These are phyloP conservation scores for Corythornis cristatus DNA, from an alignment of 2,113 vertebrate species.

Conservation along the genomic window DNA sequence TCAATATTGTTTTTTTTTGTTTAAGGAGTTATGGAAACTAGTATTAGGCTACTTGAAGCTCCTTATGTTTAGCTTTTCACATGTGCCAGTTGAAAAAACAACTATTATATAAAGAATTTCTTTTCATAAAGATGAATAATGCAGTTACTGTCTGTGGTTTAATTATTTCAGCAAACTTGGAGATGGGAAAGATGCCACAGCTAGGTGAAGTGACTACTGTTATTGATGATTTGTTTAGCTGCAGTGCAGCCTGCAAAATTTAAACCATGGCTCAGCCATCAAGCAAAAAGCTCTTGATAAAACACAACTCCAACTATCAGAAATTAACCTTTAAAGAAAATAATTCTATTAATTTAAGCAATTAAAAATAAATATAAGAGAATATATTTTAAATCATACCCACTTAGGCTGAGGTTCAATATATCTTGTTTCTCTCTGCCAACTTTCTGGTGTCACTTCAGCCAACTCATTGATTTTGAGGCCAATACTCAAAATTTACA, in stretches of 20 bases:
- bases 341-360: background rate
- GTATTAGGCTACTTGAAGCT: background rate
- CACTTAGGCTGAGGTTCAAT: background rate
- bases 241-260: background rate
- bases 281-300: background rate
- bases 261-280: background rate
- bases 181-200: background rate
- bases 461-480: background rate
- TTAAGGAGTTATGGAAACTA: background rate
- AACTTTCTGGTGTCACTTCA: background rate
- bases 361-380: background rate
- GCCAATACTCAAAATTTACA: background rate
- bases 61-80: background rate
- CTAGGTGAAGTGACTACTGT: background rate
- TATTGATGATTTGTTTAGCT: background rate
- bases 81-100: background rate
- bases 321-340: background rate
- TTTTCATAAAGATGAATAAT: background rate
- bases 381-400: background rate
- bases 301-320: background rate
- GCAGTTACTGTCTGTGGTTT: background rate
- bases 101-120: background rate
- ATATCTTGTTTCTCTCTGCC: background rate
- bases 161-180: background rate
- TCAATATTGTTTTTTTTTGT: rapidly evolving